These are phyloP conservation scores for Oreohelix idahoensis DNA, from an alignment of 1,140 invertebrate genomes.

Conservation along the genomic window DNA sequence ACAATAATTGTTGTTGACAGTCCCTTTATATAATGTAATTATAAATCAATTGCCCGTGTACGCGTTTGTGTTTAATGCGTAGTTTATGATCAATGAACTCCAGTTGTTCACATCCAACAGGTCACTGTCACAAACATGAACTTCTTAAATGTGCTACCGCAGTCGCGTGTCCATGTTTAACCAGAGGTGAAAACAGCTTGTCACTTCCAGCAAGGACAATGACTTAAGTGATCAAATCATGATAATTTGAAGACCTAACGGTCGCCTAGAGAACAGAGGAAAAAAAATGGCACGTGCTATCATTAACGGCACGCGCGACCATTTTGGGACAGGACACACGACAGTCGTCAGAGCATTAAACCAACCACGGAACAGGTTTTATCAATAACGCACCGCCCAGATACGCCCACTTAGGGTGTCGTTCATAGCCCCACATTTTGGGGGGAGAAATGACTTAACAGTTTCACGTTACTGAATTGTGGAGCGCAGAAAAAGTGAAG, in stretches of 20 bases:
- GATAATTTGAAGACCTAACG: background rate
- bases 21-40: too few species aligned
- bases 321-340: slow-evolving; percentile 29
- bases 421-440: background rate
- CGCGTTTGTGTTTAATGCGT: background rate
- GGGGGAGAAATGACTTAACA: background rate
- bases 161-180: background rate
- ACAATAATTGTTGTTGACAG: background rate
- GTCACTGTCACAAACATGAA: background rate
- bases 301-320: slow-evolving; percentile 34
- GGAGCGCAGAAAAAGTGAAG: background rate
- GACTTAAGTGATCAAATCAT: background rate
- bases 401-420: slow-evolving; percentile 19
- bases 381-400: background rate
- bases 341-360: slow-evolving; percentile 2
- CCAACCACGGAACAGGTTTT: background rate
- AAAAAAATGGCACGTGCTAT: slow-evolving; percentile 33
- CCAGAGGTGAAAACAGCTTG: background rate
- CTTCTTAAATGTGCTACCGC: background rate
- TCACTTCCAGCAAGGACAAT: slow-evolving; percentile 9
- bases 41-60: background rate
- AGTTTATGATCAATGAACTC: background rate
- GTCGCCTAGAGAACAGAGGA: background rate
- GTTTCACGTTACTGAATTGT: background rate
- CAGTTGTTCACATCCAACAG: background rate